Evolutionary conservation across 2,888 invertebrate species (phyloP).

Genomic region (Agriopis leucophaearia): DNA sequence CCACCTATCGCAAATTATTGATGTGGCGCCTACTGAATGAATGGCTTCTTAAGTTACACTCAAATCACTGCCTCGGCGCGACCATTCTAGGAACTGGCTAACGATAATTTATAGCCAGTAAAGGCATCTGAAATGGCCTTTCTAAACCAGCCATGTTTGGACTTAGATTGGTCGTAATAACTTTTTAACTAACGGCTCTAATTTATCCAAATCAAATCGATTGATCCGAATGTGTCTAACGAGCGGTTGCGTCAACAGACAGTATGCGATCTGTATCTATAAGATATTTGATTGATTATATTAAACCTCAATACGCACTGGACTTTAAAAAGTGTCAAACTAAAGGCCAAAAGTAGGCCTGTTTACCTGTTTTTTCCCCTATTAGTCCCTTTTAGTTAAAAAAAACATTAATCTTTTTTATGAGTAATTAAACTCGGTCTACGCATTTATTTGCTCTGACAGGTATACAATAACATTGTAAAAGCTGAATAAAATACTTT

Average conservation of each 20-base stretch:
- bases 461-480: no score
- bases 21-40: conserved; percentile 66
- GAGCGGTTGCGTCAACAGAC: conserved; percentile 33
- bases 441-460: no score
- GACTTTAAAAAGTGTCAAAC: not conserved
- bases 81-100: conserved; percentile 56
- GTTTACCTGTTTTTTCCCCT: no score
- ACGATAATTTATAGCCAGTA: conserved; percentile 50
- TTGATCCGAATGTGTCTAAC: conserved; percentile 44
- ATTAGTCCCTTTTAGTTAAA: no score
- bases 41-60: conserved; percentile 59
- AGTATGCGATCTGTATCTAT: conserved; percentile 34
- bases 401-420: no score
- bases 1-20: conserved; percentile 68
- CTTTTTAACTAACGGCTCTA: conserved; percentile 51
- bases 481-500: no score
- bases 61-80: conserved; percentile 54
- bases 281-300: not conserved
- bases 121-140: conserved; percentile 50
- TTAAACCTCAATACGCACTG: not conserved
- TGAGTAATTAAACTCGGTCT: no score
- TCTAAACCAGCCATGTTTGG: conserved; percentile 54
- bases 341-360: no score
- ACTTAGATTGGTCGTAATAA: conserved; percentile 47
- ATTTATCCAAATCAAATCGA: conserved; percentile 49